phyloP scores from a whole-genome alignment of 2,888 invertebrate genomes.

The Chalcosyrphus nemorum region DNA sequence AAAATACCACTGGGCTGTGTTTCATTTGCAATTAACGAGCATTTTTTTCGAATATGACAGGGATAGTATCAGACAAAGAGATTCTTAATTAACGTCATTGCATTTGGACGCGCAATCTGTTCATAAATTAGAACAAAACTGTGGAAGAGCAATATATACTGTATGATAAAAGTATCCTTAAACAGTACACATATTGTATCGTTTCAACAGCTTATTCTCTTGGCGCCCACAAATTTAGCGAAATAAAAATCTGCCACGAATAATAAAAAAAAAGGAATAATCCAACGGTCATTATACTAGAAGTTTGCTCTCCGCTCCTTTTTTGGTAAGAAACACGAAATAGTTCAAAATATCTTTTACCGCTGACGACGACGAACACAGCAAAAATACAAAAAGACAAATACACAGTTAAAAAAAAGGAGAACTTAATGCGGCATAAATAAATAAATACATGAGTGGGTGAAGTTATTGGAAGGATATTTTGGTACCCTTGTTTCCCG shows the following conservation, averaged over 20 bases:
- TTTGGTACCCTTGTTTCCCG: constrained; percentile 1
- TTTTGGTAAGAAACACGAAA: constrained; percentile 38
- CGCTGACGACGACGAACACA: background rate
- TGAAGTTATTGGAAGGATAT: constrained; percentile 44
- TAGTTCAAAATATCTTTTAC: constrained; percentile 35
- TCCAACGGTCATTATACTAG: constrained; percentile 62
- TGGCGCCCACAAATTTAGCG: background rate
- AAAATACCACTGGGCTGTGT: background rate
- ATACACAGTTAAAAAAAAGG: constrained; percentile 1
- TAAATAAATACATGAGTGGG: constrained; percentile 58
- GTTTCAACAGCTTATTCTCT: constrained; percentile 20
- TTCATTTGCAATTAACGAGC: constrained; percentile 40
- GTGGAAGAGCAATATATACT: background rate
- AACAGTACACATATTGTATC: too few relatives aligned
- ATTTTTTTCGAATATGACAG: constrained; percentile 50
- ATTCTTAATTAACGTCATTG: constrained; percentile 62
- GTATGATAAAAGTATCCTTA: too few relatives aligned
- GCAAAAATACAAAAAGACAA: background rate
- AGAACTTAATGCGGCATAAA: constrained; percentile 66
- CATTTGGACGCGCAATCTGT: constrained; percentile 14
- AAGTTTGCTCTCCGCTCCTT: constrained; percentile 32
- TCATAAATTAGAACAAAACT: constrained; percentile 38
- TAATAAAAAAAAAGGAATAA: constrained; percentile 54
- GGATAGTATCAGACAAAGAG: constrained; percentile 20
- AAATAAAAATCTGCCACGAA: constrained; percentile 47